Percentiles rank a stretch among this genome's conserved stretches.
phyloP scores from a whole-genome alignment of 1,140 invertebrate species.

The Eumeta japonica region DNA sequence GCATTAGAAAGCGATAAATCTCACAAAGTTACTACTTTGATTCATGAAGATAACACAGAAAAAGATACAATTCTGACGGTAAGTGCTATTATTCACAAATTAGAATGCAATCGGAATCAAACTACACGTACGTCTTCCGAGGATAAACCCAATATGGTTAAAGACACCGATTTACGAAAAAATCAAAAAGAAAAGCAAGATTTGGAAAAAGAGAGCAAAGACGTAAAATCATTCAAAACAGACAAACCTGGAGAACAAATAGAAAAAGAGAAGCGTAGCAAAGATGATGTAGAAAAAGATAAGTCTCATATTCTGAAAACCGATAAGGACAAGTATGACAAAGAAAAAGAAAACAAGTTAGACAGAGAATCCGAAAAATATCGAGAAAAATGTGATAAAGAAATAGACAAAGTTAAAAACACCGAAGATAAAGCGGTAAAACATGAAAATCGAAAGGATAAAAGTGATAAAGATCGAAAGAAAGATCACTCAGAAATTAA shows the following conservation, averaged over 20 bases:
- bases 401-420: slow-evolving; percentile 35
- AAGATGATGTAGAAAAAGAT: slow-evolving; percentile 24
- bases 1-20: too few species aligned
- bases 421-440: slow-evolving; percentile 36
- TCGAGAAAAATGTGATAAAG: slow-evolving; percentile 41
- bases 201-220: background rate
- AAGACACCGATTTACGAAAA: too few species aligned
- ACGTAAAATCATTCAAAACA: too few species aligned
- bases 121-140: too few species aligned
- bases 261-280: slow-evolving; percentile 53
- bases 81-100: too few species aligned
- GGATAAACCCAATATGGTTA: too few species aligned
- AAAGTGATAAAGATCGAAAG: slow-evolving; percentile 13
- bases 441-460: slow-evolving; percentile 25
- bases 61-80: too few species aligned
- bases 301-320: slow-evolving; percentile 21
- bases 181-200: slow-evolving; percentile 1
- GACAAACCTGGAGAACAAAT: slow-evolving; percentile 44
- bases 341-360: slow-evolving; percentile 32
- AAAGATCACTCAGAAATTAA: slow-evolving; percentile 26
- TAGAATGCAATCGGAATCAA: too few species aligned
- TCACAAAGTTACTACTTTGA: too few species aligned
- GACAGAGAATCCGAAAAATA: slow-evolving; percentile 35
- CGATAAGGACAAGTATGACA: slow-evolving; percentile 36
- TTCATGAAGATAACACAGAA: too few species aligned